These are phyloP conservation scores for Brachirus orientalis DNA, from an alignment of 2,113 vertebrate genomes.

Conservation along the genomic window DNA sequence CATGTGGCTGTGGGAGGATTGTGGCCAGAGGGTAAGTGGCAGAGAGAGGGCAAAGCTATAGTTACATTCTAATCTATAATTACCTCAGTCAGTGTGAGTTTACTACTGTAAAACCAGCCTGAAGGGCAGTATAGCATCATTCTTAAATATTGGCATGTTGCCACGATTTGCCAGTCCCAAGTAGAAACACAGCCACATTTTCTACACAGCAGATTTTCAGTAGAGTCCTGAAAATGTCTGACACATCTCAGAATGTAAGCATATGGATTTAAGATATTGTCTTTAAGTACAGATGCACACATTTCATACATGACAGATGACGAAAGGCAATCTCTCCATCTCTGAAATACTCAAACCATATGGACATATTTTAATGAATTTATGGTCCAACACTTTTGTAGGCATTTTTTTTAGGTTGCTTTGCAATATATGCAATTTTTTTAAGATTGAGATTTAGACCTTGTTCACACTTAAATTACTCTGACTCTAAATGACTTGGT, in stretches of 20 bases:
- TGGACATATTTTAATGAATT: no score
- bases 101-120: slow-evolving; percentile 51
- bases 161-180: slow-evolving; percentile 8
- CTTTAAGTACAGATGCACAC: no score
- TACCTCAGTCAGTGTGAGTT: slow-evolving; percentile 59
- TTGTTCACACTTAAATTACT: slow-evolving; percentile 13
- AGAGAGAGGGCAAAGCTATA: slow-evolving; percentile 44
- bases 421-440: no score
- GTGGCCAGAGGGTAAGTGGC: slow-evolving; percentile 47
- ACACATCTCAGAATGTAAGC: neutral
- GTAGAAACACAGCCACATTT: no score
- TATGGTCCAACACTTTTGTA: no score
- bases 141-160: slow-evolving; percentile 7
- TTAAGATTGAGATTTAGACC: neutral
- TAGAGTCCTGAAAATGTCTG: slow-evolving; percentile 3
- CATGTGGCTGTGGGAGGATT: slow-evolving; percentile 39
- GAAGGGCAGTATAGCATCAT: slow-evolving; percentile 4
- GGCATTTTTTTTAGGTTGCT: no score
- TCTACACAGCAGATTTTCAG: slow-evolving; percentile 22
- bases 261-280: no score
- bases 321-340: no score
- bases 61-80: slow-evolving; percentile 69
- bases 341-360: no score
- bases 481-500: slow-evolving; percentile 21
- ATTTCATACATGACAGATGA: no score